phyloP scores from a whole-genome alignment of 2,113 vertebrate species.

The Thamnaconus septentrionalis region DNA sequence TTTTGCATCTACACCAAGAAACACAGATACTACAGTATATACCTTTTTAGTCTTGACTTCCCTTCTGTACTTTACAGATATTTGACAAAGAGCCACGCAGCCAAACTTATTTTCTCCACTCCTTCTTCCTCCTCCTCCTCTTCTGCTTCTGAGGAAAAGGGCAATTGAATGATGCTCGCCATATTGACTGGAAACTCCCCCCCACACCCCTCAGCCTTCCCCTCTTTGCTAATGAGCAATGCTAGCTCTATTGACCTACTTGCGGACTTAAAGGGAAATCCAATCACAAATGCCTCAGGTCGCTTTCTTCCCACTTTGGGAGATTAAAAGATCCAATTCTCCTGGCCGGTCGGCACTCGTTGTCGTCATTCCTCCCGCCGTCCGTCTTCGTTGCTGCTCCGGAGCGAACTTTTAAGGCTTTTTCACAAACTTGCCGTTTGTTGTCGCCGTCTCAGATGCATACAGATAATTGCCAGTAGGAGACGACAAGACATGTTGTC shows the following conservation, averaged over 20 bases:
- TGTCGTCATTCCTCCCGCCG: constrained; percentile 64
- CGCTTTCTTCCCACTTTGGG: constrained; percentile 74
- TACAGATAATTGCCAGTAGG: constrained; percentile 66
- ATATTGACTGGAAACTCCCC: constrained; percentile 59
- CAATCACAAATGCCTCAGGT: constrained; percentile 77
- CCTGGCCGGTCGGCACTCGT: constrained; percentile 68
- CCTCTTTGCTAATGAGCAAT: constrained; percentile 72
- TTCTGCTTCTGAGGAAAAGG: constrained; percentile 40
- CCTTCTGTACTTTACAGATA: neutral
- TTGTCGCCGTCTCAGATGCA: constrained; percentile 47
- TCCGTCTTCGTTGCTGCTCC: constrained; percentile 37
- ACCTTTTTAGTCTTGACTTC: too few species aligned
- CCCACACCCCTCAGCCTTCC: constrained; percentile 23
- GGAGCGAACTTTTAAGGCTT: constrained; percentile 51
- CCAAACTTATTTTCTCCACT: constrained; percentile 13
- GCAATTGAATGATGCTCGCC: constrained; percentile 59
- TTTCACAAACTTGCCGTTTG: constrained; percentile 57
- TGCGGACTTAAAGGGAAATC: constrained; percentile 75
- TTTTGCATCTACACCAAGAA: too few species aligned
- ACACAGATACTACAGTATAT: too few species aligned
- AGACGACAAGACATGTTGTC: constrained; percentile 22
- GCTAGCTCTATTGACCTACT: constrained; percentile 74
- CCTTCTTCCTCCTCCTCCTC: neutral
- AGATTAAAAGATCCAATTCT: constrained; percentile 81
- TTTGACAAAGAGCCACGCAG: constrained; percentile 31